A percentile compares a stretch with the other conserved stretches of the same genome.
phyloP scores from a whole-genome alignment of 1,140 invertebrate species.

The Magallana gigas region DNA sequence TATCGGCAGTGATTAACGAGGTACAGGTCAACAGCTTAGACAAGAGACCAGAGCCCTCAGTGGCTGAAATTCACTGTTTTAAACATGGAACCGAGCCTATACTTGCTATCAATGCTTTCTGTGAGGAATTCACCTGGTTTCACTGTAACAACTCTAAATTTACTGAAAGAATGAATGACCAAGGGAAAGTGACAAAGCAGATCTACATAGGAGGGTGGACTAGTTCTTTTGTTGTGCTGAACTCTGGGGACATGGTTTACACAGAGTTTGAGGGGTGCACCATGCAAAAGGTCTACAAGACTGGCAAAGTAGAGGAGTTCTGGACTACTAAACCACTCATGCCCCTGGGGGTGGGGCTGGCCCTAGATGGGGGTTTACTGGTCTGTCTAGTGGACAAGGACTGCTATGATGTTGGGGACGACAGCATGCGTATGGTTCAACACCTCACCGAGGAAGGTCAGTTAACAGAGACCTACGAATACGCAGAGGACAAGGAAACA shows the following conservation, averaged over 20 bases:
- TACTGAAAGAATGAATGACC: slow-evolving; percentile 12
- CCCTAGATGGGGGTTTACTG: slow-evolving; percentile 20
- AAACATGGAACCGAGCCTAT: slow-evolving; percentile 9
- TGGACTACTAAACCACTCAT: slow-evolving; percentile 13
- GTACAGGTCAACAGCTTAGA: not conserved
- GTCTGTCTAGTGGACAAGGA: slow-evolving; percentile 27
- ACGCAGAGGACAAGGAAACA: slow-evolving; percentile 17
- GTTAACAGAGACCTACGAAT: slow-evolving; percentile 16
- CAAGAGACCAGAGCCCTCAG: not conserved
- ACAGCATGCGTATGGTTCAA: slow-evolving; percentile 27
- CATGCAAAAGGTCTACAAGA: slow-evolving; percentile 27
- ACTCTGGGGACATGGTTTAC: slow-evolving; percentile 34
- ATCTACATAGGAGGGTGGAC: slow-evolving; percentile 15
- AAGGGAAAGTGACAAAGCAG: slow-evolving; percentile 2
- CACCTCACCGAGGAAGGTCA: not conserved
- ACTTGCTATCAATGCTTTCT: slow-evolving; percentile 22
- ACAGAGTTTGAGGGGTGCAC: slow-evolving; percentile 18
- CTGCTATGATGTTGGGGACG: slow-evolving; percentile 4
- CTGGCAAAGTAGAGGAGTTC: slow-evolving; percentile 24
- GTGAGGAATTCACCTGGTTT: slow-evolving; percentile 26
- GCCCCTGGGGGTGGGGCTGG: not conserved
- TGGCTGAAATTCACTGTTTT: slow-evolving; percentile 23
- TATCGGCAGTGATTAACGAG: not conserved
- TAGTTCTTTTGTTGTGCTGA: slow-evolving; percentile 3
- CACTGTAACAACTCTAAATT: slow-evolving; percentile 26